Evolutionary conservation across 2,888 invertebrate genomes (phyloP), one percentile per base, ranked within the genome.

Genomic region (Lissonota sp.): DNA sequence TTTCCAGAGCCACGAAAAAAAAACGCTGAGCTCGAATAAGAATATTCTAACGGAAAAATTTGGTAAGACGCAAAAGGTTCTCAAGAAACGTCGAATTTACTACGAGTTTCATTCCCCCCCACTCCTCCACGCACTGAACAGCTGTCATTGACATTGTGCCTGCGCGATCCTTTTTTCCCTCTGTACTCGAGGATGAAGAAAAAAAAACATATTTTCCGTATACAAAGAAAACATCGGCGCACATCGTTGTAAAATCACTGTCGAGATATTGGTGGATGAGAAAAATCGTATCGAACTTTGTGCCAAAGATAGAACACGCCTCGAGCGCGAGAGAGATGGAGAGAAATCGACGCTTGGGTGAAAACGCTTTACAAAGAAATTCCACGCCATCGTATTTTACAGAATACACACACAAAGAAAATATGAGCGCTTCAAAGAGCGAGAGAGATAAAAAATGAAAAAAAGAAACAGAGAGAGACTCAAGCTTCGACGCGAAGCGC

Each of bases 91-190:
- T 26, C 26, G 26, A 3, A 26, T 26, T 26, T 26, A 26, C 26
- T 26, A 26, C 26, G 26, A 26, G 26, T 26, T 26, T 26, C 26
- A 1, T 26, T 3, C 26, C 26, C 26, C 26, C 26, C 26, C 26
- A 1, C 26, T 37, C 46, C 6, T 71, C 73, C 71, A 75, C 80
- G 83, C 63, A 83, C 62, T 60, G 84, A 88, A 88, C 89, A 91
- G 89, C 90, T 91, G 91, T 91, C 91, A 91, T 89, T 91, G 90
- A 89, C 90, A 89, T 89, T 89, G 88, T 84, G 85, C 82, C 40
- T 69, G 55, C 73, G 53, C 73, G 55, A 46, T 49, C 12, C 39
- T 58, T 26, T 58, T 26, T 80, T 71, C 62, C 12, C 16, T 26
- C 64, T 71, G 10, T 10, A 44, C 58, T 8, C 8, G 26, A 37